Conservation (phyloP, 2,888 invertebrate genomes). For the Protophormia terraenovae region DNA sequence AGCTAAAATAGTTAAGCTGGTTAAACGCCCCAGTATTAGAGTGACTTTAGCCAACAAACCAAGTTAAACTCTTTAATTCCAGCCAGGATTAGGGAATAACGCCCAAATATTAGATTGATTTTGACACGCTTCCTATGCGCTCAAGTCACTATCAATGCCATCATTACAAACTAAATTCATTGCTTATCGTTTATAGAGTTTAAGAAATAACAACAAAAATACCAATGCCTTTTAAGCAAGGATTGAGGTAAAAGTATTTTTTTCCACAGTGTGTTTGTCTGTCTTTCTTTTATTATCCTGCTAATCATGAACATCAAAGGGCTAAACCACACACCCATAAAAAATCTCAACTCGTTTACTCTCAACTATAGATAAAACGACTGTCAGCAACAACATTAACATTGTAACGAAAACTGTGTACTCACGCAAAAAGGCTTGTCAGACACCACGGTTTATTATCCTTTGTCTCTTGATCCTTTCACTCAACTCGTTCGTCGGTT, state of each 20-base stretch:
- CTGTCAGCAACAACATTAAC: not conserved
- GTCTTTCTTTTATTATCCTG: constrained; percentile 53
- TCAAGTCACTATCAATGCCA: not conserved
- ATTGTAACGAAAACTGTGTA: not conserved
- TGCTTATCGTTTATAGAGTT: constrained; percentile 30
- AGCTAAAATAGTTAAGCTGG: constrained; percentile 65
- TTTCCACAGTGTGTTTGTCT: not conserved
- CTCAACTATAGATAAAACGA: not conserved
- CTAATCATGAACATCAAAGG: constrained; percentile 66
- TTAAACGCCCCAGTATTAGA: constrained; percentile 53
- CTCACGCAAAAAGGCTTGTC: constrained; percentile 48
- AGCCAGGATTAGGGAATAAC: constrained; percentile 42
- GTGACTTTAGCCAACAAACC: constrained; percentile 7
- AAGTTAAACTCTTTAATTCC: constrained; percentile 49
- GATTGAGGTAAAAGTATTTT: constrained; percentile 9
- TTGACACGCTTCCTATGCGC: constrained; percentile 49
- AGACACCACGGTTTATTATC: constrained; percentile 28
- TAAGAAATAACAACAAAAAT: not conserved
- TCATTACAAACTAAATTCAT: constrained; percentile 24
- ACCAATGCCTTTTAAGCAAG: not conserved
- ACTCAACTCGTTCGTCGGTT: constrained; percentile 52
- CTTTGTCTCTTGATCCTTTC: constrained; percentile 37
- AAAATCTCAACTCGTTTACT: constrained; percentile 58
- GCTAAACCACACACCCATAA: constrained; percentile 68
- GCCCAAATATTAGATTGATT: constrained; percentile 37